Conservation (phyloP, 2,113 vertebrate genomes). For the Nothoprocta perdicaria region DNA sequence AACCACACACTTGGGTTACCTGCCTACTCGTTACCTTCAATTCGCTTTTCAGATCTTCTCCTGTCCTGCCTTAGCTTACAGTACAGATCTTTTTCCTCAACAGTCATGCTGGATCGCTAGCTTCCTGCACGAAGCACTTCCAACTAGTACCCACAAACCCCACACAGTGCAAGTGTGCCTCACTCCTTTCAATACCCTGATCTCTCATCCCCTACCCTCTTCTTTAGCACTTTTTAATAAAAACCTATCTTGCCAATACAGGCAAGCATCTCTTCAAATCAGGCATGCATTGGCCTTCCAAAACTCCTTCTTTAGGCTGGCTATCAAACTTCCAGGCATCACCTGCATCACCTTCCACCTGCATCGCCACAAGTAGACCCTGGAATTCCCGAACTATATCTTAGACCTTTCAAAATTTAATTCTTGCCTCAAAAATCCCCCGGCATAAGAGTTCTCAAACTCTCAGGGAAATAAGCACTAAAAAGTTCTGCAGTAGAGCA, state of each 20-base stretch:
- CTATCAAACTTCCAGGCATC: not conserved
- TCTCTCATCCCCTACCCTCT: not conserved
- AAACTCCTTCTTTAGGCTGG: not conserved
- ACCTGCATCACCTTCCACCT: not conserved
- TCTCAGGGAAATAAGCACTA: not conserved
- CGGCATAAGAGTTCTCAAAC: not conserved
- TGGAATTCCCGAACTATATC: not conserved
- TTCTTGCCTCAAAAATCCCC: not conserved
- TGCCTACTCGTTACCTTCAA: not conserved
- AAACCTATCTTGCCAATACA: accelerated
- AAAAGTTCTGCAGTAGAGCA: not conserved
- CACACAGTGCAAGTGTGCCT: accelerated
- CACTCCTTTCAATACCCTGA: not conserved
- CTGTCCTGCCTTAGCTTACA: not conserved
- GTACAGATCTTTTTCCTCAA: accelerated
- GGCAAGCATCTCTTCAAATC: not conserved
- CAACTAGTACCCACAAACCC: not conserved
- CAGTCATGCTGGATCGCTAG: accelerated
- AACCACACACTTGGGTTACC: not conserved
- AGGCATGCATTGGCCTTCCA: not conserved
- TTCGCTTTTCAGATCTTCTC: not conserved
- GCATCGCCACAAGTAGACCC: not conserved
- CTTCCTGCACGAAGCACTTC: not conserved
- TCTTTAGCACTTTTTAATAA: not conserved
- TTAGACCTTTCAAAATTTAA: not conserved